Evolutionary conservation across 2,797 vertebrate species (phyloP), one percentile per base, ranked within the genome.

Genomic region (Rhinatrema bivittatum): DNA sequence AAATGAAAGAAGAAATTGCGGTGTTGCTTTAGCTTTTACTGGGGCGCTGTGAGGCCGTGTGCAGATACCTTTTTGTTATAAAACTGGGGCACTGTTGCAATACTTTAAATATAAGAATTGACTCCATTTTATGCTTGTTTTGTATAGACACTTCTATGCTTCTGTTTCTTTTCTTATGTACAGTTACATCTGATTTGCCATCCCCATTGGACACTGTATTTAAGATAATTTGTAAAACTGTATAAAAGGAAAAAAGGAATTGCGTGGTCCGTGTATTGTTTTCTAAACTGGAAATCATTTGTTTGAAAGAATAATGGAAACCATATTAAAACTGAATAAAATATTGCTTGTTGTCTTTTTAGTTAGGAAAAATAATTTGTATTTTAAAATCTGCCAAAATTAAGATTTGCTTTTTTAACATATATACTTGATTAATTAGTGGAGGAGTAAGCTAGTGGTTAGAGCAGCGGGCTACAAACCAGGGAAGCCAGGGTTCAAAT

Each of bases 21-120:
- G 84, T 82, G 80, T 86, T 74, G 83, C 87, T 84, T 80, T 78
- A 78, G 81, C 82, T 86, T 72, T 87, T 77, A 77, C 74, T 82
- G 79, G 76, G 76, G 78, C 78, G 79, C 84, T 81, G 78, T 83
- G 79, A 84, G 81, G 81, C 86, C 82, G 68, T 72, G 76, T 87
- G 81, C 80, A 77, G 78, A 85, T 65, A 79, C 81, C 71, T 82
- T 85, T 85, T 87, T 87, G 85, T 84, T 82, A 85, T 72, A 85
- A 81, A 85, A 85, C 79, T 87, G 81, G 91, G 91, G 91, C 91
- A 93, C 87, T 92, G 90, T 89, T 94, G 92, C 93, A 97, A 95
- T 97, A 97, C 83, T 91, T 91, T 88, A 80, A 89, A 87, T 87
- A 81, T 85, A 84, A 85, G 51, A 72, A 76, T 84, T 90, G 84